Conservation (phyloP, 1,140 invertebrate genomes). For the Melitaea cinxia region DNA sequence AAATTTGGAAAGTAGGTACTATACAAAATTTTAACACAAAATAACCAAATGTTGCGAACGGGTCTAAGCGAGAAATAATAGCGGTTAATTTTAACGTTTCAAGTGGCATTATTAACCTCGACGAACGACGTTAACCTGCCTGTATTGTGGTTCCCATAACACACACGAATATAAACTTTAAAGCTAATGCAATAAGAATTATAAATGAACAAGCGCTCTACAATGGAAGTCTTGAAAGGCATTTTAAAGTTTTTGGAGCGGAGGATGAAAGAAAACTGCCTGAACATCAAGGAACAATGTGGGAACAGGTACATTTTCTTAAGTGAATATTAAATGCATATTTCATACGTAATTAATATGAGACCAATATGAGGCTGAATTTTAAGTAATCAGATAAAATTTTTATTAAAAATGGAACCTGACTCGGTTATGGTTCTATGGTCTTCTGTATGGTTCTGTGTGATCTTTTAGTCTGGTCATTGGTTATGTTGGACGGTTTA, state of each 20-base stretch:
- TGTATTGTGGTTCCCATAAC: not conserved
- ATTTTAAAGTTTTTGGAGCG: slow-evolving; percentile 8
- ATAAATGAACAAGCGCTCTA: not conserved
- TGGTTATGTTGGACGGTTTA: too few relatives aligned
- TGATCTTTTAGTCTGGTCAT: too few relatives aligned
- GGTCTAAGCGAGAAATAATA: slow-evolving; percentile 14
- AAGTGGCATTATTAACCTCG: slow-evolving; percentile 21
- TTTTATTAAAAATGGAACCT: too few relatives aligned
- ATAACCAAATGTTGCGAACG: not conserved
- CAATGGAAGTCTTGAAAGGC: not conserved
- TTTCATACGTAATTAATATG: not conserved
- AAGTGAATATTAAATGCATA: not conserved
- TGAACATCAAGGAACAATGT: slow-evolving; percentile 1
- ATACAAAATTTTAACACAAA: not conserved
- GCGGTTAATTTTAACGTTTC: slow-evolving; percentile 21
- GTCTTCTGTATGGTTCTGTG: too few relatives aligned
- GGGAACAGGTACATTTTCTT: not conserved
- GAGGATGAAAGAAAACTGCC: slow-evolving; percentile 5
- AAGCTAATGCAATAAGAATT: slow-evolving; percentile 4
- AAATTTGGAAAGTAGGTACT: not conserved
- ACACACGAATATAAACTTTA: not conserved
- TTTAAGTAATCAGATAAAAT: too few relatives aligned
- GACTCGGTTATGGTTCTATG: too few relatives aligned
- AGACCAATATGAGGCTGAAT: too few relatives aligned
- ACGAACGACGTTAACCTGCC: slow-evolving; percentile 9